phyloP scores from a whole-genome alignment of 1,140 invertebrate genomes.

The Heterodera schachtii region DNA sequence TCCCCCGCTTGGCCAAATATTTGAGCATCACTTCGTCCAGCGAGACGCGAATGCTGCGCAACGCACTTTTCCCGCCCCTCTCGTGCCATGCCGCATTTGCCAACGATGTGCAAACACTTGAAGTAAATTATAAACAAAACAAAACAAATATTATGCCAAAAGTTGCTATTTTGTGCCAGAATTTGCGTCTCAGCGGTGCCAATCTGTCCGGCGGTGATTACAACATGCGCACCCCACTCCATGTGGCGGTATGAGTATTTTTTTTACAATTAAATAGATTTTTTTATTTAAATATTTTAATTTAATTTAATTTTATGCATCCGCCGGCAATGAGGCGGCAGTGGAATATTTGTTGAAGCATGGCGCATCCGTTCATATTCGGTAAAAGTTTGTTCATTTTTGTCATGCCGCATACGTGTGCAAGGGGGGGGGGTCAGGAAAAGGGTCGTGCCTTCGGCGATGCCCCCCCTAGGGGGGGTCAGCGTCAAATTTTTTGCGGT shows the following conservation, averaged over 20 bases:
- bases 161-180: conserved; percentile 58
- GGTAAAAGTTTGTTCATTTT: conserved; percentile 17
- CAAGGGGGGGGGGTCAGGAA: no score
- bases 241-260: conserved; percentile 71
- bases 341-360: conserved; percentile 78
- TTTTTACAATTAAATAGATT: no score
- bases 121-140: conserved; percentile 4
- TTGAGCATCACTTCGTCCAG: conserved; percentile 73
- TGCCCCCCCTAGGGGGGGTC: no score
- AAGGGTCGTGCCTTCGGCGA: no score
- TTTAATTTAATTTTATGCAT: conserved; percentile 65
- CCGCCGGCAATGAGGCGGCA: conserved; percentile 74
- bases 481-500: no score
- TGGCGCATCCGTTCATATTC: conserved; percentile 80
- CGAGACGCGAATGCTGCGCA: conserved; percentile 75
- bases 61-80: conserved; percentile 78
- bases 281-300: no score
- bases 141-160: background rate
- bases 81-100: conserved; percentile 76
- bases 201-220: conserved; percentile 78
- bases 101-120: conserved; percentile 70
- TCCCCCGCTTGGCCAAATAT: conserved; percentile 67
- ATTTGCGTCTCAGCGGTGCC: conserved; percentile 71
- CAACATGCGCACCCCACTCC: conserved; percentile 79
- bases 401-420: no score